phyloP scores from a whole-genome alignment of 2,113 vertebrate species.

The Campylomormyrus numenius region DNA sequence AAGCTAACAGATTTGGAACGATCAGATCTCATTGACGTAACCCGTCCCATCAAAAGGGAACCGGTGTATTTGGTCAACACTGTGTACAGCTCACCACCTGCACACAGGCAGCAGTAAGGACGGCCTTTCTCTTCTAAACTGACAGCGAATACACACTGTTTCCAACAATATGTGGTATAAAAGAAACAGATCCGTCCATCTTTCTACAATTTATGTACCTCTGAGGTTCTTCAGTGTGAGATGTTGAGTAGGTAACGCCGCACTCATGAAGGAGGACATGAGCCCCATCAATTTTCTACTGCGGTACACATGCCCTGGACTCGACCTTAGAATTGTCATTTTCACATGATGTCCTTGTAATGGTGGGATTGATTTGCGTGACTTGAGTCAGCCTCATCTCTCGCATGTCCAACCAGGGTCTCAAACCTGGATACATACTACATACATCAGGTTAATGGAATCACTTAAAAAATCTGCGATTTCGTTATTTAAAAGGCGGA shows the following conservation, averaged over 20 bases:
- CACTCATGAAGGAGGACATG: background rate
- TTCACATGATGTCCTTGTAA: background rate
- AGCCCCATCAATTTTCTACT: background rate
- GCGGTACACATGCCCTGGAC: background rate
- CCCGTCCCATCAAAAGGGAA: background rate
- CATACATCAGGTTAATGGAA: background rate
- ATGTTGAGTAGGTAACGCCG: background rate
- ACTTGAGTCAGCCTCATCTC: background rate
- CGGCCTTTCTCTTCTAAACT: background rate
- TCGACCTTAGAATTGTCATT: background rate
- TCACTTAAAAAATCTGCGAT: background rate
- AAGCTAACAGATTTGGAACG: background rate
- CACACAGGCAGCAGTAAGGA: background rate
- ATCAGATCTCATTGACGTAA: background rate
- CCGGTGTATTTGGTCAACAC: background rate
- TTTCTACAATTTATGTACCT: background rate
- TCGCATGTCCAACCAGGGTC: background rate
- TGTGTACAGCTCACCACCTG: background rate
- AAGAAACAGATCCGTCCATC: background rate
- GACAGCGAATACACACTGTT: background rate
- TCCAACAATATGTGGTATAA: background rate
- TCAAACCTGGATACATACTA: background rate
- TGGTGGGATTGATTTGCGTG: background rate
- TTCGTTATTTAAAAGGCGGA: background rate
- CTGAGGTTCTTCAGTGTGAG: background rate